Evolutionary conservation across 2,113 vertebrate species (phyloP).

Genomic region (Callopanchax toddi): DNA sequence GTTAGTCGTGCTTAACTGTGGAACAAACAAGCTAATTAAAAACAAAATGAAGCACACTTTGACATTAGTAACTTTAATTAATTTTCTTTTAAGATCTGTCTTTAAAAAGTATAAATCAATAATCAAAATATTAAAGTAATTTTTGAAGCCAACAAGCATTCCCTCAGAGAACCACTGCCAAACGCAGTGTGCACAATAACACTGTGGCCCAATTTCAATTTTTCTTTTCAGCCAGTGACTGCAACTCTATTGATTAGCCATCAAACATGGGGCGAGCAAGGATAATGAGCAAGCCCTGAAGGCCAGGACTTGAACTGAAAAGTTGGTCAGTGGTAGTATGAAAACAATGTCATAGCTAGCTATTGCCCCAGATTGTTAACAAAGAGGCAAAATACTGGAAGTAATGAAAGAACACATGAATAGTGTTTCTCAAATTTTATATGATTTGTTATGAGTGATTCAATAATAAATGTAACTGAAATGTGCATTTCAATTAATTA

Average conservation of each 20-base stretch:
- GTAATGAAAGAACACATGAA: background rate
- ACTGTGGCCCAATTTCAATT: no score
- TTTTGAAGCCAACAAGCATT: conserved; percentile 24
- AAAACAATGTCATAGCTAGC: conserved; percentile 22
- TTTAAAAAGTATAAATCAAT: background rate
- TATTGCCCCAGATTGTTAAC: conserved; percentile 34
- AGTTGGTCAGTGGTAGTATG: conserved; percentile 51
- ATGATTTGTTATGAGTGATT: no score
- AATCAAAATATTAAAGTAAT: conserved; percentile 23
- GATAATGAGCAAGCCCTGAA: no score
- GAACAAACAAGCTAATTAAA: background rate
- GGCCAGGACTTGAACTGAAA: no score
- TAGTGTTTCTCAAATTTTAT: no score
- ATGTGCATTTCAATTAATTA: no score
- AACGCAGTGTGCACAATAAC: conserved; percentile 52
- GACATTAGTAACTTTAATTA: background rate
- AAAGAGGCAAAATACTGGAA: conserved; percentile 10
- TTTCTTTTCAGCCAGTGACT: no score
- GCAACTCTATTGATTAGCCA: no score
- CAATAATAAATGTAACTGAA: no score
- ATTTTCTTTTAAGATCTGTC: conserved; percentile 7
- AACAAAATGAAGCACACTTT: background rate
- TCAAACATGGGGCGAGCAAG: no score
- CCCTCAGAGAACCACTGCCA: conserved; percentile 46
- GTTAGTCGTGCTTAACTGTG: background rate